Conservation (phyloP, 2,888 invertebrate genomes). For the Ceriagrion tenellum region DNA sequence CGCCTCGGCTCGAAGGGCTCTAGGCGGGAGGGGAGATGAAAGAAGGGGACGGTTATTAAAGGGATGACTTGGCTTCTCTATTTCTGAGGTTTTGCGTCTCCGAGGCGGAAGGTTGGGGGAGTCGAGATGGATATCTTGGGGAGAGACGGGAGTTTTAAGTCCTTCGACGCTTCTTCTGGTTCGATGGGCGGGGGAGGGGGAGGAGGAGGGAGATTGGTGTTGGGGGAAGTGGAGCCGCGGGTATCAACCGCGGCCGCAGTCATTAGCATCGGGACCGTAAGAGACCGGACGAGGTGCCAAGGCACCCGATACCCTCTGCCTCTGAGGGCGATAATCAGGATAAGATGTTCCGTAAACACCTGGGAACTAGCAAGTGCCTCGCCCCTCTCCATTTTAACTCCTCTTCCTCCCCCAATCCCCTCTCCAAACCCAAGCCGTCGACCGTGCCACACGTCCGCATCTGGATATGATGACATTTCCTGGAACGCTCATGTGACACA, state of each 20-base stretch:
- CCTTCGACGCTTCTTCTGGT: background rate
- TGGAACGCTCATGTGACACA: background rate
- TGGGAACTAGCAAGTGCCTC: background rate
- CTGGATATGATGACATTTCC: background rate
- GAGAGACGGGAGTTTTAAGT: background rate
- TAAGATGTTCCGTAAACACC: slow-evolving; percentile 23
- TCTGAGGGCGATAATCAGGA: slow-evolving; percentile 27
- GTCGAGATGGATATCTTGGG: background rate
- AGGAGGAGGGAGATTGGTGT: background rate
- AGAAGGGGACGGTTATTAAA: slow-evolving; percentile 10
- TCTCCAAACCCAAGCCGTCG: background rate
- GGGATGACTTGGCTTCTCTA: background rate
- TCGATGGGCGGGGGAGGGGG: background rate
- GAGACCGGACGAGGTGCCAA: background rate
- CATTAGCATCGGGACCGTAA: slow-evolving; percentile 39
- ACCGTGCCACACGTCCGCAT: background rate
- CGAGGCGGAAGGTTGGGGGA: background rate
- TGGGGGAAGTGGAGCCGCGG: background rate
- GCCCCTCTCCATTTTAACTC: background rate
- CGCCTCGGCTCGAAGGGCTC: background rate
- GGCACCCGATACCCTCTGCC: slow-evolving; percentile 8
- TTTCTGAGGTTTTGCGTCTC: slow-evolving; percentile 22
- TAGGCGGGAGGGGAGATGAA: background rate
- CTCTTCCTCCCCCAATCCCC: background rate
- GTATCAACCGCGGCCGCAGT: background rate